Conservation (phyloP, 1,140 invertebrate species). For the Magallana ariakensis region DNA sequence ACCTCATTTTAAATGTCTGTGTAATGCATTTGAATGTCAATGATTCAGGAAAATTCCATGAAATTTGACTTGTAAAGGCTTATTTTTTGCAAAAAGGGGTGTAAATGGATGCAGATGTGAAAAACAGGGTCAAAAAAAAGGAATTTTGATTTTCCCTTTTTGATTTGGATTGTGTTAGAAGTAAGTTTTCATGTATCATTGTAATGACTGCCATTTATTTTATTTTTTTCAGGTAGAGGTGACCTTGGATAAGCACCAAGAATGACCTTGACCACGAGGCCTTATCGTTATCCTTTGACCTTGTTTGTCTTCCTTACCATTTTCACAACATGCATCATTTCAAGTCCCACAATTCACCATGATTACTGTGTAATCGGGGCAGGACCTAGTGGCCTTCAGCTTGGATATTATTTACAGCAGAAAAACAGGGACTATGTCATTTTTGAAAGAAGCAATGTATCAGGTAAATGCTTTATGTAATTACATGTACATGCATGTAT, state of each 20-base stretch:
- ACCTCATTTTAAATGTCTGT: no score
- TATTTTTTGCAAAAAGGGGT: no score
- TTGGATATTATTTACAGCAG: slow-evolving; percentile 78
- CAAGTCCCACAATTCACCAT: slow-evolving; percentile 58
- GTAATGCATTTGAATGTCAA: no score
- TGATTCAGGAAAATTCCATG: no score
- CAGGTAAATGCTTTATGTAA: slow-evolving; percentile 71
- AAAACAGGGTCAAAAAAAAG: no score
- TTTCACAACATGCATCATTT: slow-evolving; percentile 2
- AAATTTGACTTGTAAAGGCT: no score
- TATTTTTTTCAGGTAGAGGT: not conserved
- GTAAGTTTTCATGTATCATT: not conserved
- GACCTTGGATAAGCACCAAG: not conserved
- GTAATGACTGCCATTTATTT: not conserved
- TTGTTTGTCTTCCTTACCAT: slow-evolving; percentile 24
- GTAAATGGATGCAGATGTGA: no score
- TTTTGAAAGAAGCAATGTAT: slow-evolving; percentile 78
- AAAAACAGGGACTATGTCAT: slow-evolving; percentile 79
- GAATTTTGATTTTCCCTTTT: no score
- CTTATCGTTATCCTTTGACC: not conserved
- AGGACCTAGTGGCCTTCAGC: slow-evolving; percentile 80
- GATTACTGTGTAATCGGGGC: slow-evolving; percentile 81
- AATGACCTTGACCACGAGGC: slow-evolving; percentile 32
- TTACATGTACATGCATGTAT: not conserved
- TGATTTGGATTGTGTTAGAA: no score